Percentiles rank a stretch among this genome's conserved stretches.
Evolutionary conservation across 2,797 vertebrate genomes (phyloP).

Genomic region (Tapera naevia): DNA sequence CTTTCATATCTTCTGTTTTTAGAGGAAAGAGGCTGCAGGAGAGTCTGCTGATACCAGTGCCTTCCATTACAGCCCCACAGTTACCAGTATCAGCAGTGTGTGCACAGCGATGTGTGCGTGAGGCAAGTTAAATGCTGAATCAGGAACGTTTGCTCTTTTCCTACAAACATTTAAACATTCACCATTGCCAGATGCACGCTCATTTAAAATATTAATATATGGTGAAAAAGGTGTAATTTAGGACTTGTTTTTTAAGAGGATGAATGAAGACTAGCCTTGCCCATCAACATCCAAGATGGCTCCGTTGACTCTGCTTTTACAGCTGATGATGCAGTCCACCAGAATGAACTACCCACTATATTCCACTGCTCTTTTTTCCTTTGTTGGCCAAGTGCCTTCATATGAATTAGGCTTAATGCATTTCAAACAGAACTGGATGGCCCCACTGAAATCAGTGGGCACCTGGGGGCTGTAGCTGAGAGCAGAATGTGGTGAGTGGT

Average conservation of each 20-base stretch:
- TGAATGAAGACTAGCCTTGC: not conserved
- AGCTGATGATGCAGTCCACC: not conserved
- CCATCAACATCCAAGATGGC: not conserved
- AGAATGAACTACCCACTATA: not conserved
- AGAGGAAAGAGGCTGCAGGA: not conserved
- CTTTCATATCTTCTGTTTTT: not conserved
- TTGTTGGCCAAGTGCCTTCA: not conserved
- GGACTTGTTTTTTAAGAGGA: not conserved
- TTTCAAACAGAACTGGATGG: not conserved
- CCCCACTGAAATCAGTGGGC: slow-evolving; percentile 6
- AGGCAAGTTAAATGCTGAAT: not conserved
- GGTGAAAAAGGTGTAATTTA: not conserved
- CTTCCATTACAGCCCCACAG: not conserved
- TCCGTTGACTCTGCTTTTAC: not conserved
- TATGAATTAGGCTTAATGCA: not conserved
- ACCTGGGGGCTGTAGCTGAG: slow-evolving; percentile 3
- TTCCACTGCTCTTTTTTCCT: not conserved
- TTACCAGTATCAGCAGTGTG: not conserved
- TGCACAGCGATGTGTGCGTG: accelerated
- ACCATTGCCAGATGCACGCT: not conserved
- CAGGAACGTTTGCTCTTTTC: not conserved
- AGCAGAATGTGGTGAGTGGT: slow-evolving; percentile 22
- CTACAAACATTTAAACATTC: not conserved
- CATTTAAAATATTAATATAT: not conserved
- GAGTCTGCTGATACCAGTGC: not conserved